A percentile compares a stretch with the other conserved stretches of the same genome.
Evolutionary conservation across 2,888 invertebrate genomes (phyloP).

Genomic region (Lymantria dispar): DNA sequence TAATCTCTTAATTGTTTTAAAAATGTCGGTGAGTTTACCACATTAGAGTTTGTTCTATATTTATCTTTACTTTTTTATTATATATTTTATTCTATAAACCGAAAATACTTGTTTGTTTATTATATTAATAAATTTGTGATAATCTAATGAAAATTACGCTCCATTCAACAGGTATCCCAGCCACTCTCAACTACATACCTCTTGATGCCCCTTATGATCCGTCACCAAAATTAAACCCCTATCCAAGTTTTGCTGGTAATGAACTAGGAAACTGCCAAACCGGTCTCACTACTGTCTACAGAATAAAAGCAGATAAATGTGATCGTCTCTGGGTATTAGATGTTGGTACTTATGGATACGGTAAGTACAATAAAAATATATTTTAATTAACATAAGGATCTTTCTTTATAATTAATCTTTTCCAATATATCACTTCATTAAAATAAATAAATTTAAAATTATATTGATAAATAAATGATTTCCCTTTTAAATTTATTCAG

Average conservation of each 20-base stretch:
- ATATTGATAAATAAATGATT: too few relatives aligned
- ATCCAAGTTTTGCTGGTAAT: conserved; percentile 89
- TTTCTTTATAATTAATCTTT: too few relatives aligned
- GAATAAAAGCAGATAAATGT: conserved; percentile 90
- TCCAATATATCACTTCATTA: too few relatives aligned
- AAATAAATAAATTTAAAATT: too few relatives aligned
- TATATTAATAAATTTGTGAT: neutral
- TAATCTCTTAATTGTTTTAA: too few relatives aligned
- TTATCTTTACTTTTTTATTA: too few relatives aligned
- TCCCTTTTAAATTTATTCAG: too few relatives aligned
- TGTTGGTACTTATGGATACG: conserved; percentile 92
- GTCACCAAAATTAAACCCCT: conserved; percentile 90
- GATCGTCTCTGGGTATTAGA: conserved; percentile 92
- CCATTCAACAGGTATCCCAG: conserved; percentile 86
- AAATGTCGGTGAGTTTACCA: too few relatives aligned
- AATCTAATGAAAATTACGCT: conserved; percentile 5
- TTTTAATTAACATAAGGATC: too few relatives aligned
- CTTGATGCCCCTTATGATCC: conserved; percentile 84
- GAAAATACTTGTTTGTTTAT: too few relatives aligned
- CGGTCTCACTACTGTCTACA: conserved; percentile 89
- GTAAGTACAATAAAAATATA: conserved; percentile 39
- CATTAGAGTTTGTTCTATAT: too few relatives aligned
- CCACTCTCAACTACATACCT: conserved; percentile 90
- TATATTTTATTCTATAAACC: too few relatives aligned
- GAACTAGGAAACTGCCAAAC: conserved; percentile 88